Percentiles rank a stretch among this genome's conserved stretches.
phyloP scores from a whole-genome alignment of 2,113 vertebrate genomes.

The Actinemys pallida region DNA sequence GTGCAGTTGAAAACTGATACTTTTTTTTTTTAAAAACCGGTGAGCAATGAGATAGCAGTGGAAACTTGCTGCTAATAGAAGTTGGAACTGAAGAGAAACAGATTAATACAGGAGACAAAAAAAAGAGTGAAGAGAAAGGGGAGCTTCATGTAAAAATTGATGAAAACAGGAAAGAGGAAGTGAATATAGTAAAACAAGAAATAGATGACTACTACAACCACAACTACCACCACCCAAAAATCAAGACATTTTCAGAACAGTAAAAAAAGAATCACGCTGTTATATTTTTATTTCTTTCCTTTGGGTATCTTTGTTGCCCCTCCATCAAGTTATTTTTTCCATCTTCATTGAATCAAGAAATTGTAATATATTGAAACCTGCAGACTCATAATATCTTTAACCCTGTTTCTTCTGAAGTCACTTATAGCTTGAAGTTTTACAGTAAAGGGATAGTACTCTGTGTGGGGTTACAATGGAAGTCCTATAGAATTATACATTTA shows the following conservation, averaged over 20 bases:
- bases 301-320: neutral
- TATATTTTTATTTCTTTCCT: neutral
- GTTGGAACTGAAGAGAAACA: too few relatives aligned
- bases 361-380: neutral
- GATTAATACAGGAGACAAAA: too few relatives aligned
- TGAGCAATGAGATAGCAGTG: too few relatives aligned
- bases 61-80: too few relatives aligned
- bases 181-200: neutral
- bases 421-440: neutral
- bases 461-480: slow-evolving; percentile 23
- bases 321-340: neutral
- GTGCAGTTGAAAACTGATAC: too few relatives aligned
- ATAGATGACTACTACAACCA: neutral
- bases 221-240: too few relatives aligned
- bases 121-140: too few relatives aligned
- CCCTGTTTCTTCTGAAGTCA: neutral
- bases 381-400: neutral
- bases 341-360: neutral
- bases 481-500: neutral
- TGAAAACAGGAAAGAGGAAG: too few relatives aligned
- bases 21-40: too few relatives aligned
- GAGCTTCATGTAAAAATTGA: too few relatives aligned
- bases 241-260: neutral
- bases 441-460: neutral
- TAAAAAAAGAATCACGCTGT: neutral